Evolutionary conservation across 2,888 invertebrate species (phyloP).

Genomic region (Platynereis dumerilii): DNA sequence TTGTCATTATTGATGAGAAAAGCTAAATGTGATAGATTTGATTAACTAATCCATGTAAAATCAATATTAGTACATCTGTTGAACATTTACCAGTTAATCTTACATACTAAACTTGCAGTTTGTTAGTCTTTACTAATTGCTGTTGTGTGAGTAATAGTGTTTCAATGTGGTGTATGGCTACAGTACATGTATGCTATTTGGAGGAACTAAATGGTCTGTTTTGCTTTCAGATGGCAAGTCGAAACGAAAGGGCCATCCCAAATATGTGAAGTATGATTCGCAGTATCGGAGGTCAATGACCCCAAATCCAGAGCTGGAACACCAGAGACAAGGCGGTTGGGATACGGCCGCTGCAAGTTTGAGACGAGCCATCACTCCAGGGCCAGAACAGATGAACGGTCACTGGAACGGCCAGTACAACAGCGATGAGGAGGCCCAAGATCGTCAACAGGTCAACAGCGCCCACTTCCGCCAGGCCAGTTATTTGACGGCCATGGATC

Average conservation of each 20-base stretch:
- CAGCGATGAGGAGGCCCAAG: conserved; percentile 32
- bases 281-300: conserved; percentile 16
- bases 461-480: conserved; percentile 55
- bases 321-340: not conserved
- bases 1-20: too few species aligned
- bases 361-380: conserved; percentile 82
- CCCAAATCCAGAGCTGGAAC: conserved; percentile 15
- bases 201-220: too few species aligned
- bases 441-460: conserved; percentile 4
- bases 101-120: too few species aligned
- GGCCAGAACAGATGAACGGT: conserved; percentile 70
- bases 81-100: too few species aligned
- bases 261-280: conserved; percentile 13
- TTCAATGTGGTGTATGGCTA: too few species aligned
- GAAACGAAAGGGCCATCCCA: not conserved
- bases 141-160: too few species aligned
- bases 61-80: too few species aligned
- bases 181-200: too few species aligned
- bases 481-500: conserved; percentile 54
- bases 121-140: too few species aligned
- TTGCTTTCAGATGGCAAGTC: too few species aligned
- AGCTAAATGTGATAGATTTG: too few species aligned
- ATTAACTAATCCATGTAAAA: too few species aligned
- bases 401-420: conserved; percentile 20
- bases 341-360: conserved; percentile 24